phyloP scores from a whole-genome alignment of 2,888 invertebrate genomes.

The Abrostola tripartita region DNA sequence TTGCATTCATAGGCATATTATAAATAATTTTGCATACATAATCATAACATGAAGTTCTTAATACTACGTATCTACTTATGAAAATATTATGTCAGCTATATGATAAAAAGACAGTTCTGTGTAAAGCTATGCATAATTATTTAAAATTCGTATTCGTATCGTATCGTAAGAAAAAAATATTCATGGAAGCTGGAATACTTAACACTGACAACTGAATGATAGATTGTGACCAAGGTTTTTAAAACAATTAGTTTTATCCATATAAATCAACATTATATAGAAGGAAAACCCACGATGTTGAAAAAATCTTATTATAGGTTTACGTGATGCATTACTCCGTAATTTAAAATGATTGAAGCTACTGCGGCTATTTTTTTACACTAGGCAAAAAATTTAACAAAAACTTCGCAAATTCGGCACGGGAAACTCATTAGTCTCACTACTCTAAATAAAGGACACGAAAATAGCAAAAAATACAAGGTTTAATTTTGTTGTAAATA shows the following conservation, averaged over 20 bases:
- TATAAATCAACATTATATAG: background rate
- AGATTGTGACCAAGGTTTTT: background rate
- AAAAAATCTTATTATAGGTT: constrained; percentile 67
- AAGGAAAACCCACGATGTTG: constrained; percentile 39
- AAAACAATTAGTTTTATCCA: background rate
- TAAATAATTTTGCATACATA: constrained; percentile 1
- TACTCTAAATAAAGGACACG: constrained; percentile 13
- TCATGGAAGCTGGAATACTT: no score
- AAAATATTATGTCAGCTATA: no score
- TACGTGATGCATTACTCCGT: constrained; percentile 47
- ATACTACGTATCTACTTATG: no score
- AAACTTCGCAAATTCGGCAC: background rate
- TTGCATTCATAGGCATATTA: constrained; percentile 20
- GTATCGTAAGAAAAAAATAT: no score
- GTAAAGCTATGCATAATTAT: no score
- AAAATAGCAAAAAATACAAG: constrained; percentile 2
- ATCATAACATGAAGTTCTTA: no score
- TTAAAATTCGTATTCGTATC: no score
- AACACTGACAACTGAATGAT: no score
- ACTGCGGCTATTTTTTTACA: constrained; percentile 2
- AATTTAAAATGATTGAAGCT: constrained; percentile 18
- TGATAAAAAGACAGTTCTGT: no score
- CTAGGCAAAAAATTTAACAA: constrained; percentile 1
- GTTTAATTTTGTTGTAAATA: background rate
- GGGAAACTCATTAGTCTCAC: constrained; percentile 9